A percentile compares a stretch with the other conserved stretches of the same genome.
Evolutionary conservation across 2,888 invertebrate genomes (phyloP).

Genomic region (Coelinius sp.): DNA sequence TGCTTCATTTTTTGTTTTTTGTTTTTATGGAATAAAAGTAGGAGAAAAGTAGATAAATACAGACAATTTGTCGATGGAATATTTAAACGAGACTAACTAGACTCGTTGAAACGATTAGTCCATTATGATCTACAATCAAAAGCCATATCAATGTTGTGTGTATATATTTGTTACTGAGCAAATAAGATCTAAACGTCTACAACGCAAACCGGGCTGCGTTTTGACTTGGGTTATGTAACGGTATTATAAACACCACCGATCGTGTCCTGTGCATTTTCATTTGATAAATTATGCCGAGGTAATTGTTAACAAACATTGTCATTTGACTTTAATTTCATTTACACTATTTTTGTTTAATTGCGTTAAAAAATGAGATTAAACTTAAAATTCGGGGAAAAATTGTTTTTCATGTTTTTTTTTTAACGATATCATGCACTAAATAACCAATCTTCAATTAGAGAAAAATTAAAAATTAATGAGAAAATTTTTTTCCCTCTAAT

Average conservation of each 20-base stretch:
- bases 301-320: neutral
- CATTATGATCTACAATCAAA: neutral
- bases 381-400: too few species aligned
- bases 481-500: too few species aligned
- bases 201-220: neutral
- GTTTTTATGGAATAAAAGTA: neutral
- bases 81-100: neutral
- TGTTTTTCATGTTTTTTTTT: too few species aligned
- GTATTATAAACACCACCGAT: neutral
- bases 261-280: neutral
- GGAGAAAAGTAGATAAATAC: neutral
- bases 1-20: neutral
- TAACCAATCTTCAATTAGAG: too few species aligned
- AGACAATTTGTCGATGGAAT: neutral
- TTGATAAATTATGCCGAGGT: neutral
- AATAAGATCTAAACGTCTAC: slow-evolving; percentile 17
- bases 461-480: too few species aligned
- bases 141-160: slow-evolving; percentile 13
- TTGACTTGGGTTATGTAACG: neutral
- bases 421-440: too few species aligned
- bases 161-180: slow-evolving; percentile 6
- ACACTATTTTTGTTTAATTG: too few species aligned
- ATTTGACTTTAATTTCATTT: too few species aligned
- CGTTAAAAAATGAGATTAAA: too few species aligned
- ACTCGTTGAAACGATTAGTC: slow-evolving; percentile 17